Evolutionary conservation across 2,113 vertebrate species (phyloP).

Genomic region (Tachycineta bicolor): DNA sequence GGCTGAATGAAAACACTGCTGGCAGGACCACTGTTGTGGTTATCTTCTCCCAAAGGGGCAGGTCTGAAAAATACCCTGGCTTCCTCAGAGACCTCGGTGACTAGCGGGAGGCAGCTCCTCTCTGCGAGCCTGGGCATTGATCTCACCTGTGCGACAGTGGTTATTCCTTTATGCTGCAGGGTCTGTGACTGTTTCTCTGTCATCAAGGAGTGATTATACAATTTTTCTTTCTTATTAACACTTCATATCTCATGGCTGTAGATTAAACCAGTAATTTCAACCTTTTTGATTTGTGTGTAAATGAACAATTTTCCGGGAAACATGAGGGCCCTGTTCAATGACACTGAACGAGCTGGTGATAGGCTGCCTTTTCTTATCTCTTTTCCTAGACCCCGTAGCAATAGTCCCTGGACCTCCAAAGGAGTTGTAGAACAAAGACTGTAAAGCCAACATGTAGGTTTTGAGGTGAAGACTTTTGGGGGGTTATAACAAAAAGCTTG

Average conservation of each 20-base stretch:
- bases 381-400: neutral
- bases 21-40: neutral
- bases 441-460: neutral
- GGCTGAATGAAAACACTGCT: neutral
- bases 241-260: neutral
- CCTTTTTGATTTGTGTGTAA: neutral
- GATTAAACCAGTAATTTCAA: neutral
- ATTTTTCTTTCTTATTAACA: neutral
- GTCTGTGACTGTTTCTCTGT: neutral
- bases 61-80: neutral
- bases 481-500: neutral
- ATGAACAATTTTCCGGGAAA: neutral
- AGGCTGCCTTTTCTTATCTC: neutral
- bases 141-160: fast-evolving
- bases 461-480: neutral
- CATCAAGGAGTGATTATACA: fast-evolving
- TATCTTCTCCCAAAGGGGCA: neutral
- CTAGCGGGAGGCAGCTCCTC: neutral
- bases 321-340: neutral
- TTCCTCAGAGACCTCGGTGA: neutral
- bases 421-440: neutral
- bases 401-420: neutral
- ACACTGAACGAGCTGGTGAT: neutral
- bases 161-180: neutral
- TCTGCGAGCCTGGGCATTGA: fast-evolving